Base-by-base conservation (phyloP, 2,797 vertebrate genomes). In the Pangasius larnaudii region DNA sequence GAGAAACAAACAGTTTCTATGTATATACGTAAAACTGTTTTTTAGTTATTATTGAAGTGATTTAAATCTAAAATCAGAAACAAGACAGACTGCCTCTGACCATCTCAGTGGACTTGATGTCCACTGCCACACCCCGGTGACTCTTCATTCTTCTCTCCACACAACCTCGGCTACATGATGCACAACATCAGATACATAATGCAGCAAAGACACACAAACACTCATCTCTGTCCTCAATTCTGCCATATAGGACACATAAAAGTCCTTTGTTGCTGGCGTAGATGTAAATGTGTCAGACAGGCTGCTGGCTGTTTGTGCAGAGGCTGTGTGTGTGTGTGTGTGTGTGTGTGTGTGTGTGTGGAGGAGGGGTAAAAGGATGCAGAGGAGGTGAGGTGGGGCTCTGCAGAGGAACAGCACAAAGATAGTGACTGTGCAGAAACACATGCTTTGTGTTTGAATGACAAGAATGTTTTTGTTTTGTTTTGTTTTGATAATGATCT, bases 351-450 rank as follows among this genome's bases (percentile, higher is more conserved):
- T 42, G 39, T 59, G 56, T 63, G 85, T 58, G 42, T 42, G 53
- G 72, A 77, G 33, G 88, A 75, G 82, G 33, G 75, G 84, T 87
- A 36, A 79, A 77, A 65, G 74, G 71, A 87, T 56, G 72, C 46
- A 53, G 63, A 81, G 51, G 93, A 81, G 94, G 92, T 85, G 94
- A 93, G 94, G 94, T 92, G 89, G 89, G 93, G 94, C 90, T 89
- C 72, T 46, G 91, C 92, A 88, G 93, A 92, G 91, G 90, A 94
- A 93, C 92, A 92, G 90, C 92, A 95, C 95, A 96, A 95, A 96
- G 94, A 92, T 92, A 92, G 92, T 94, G 95, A 96, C 95, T 96
- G 93, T 95, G 94, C 95, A 96, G 91, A 95, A 94, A 88, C 92
- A 90, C 91, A 94, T 90, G 93, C 91, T 81, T 91, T 78, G 69